Conservation (phyloP, 2,888 invertebrate species). For the Calliphora vomitoria region DNA sequence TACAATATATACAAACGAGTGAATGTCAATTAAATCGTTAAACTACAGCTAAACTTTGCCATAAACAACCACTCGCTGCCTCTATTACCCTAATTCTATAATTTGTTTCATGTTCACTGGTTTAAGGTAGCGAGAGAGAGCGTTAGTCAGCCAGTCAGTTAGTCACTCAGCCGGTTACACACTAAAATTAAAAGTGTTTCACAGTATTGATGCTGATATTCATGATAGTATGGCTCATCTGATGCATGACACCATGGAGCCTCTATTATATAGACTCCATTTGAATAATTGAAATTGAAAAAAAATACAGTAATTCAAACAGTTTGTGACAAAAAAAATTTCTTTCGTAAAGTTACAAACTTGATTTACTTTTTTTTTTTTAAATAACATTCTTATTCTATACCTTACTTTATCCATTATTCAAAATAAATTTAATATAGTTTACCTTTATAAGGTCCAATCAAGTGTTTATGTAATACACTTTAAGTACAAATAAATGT, state of each 20-base stretch:
- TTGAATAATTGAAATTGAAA: constrained; percentile 37
- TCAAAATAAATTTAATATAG: too few species aligned
- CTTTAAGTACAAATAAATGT: background rate
- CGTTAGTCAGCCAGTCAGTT: too few species aligned
- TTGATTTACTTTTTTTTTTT: too few species aligned
- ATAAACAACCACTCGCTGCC: constrained; percentile 23
- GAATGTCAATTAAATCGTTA: constrained; percentile 58
- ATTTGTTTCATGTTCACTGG: constrained; percentile 36
- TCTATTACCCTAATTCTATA: constrained; percentile 22
- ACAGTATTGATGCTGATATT: constrained; percentile 34
- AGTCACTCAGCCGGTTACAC: background rate
- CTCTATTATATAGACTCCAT: background rate
- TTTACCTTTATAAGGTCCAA: background rate
- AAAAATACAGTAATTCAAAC: background rate
- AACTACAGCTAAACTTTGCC: constrained; percentile 10
- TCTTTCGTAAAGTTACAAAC: too few species aligned
- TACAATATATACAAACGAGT: constrained; percentile 10
- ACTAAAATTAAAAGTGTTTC: constrained; percentile 16
- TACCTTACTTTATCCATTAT: too few species aligned
- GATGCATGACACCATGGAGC: constrained; percentile 51
- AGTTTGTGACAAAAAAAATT: constrained; percentile 28
- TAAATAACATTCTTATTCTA: too few species aligned
- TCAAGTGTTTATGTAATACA: background rate
- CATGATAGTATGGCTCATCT: constrained; percentile 18
- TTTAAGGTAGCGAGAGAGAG: constrained; percentile 6